Percentiles rank a stretch among this genome's conserved stretches.
Conservation (phyloP, 2,113 vertebrate species). For the Lethenteron reissneri region DNA sequence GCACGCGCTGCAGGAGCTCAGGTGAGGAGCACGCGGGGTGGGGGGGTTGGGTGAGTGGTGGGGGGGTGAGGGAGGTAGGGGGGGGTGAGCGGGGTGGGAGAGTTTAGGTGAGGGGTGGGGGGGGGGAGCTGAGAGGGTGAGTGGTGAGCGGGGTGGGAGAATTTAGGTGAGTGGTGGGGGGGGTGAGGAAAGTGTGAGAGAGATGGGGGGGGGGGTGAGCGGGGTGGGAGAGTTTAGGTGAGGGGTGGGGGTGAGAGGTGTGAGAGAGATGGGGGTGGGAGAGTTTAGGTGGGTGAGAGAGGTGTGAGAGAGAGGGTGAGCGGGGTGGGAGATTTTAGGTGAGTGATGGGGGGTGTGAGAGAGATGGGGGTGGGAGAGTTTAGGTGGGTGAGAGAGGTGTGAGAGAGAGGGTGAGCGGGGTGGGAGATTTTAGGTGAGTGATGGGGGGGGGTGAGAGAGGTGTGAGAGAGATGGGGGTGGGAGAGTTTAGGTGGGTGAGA, state of each 20-base stretch:
- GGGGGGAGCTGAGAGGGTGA: neutral
- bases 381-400: too few species aligned
- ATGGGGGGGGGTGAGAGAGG: too few species aligned
- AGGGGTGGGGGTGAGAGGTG: too few species aligned
- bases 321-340: too few species aligned
- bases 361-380: too few species aligned
- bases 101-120: neutral
- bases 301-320: neutral
- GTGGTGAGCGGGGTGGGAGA: neutral
- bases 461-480: too few species aligned
- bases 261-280: neutral
- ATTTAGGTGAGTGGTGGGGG: neutral
- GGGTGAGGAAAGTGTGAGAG: neutral
- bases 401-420: too few species aligned
- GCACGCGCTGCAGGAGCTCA: conserved; percentile 14
- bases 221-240: neutral
- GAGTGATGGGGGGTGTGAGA: too few species aligned
- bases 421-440: too few species aligned
- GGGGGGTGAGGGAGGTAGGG: neutral
- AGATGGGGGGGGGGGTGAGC: neutral
- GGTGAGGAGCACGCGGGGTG: neutral
- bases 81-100: neutral
- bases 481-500: too few species aligned
- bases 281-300: neutral
- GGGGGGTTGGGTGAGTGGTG: neutral